Evolutionary conservation across 2,888 invertebrate species (phyloP).

Genomic region (Ochropleura leucogaster): DNA sequence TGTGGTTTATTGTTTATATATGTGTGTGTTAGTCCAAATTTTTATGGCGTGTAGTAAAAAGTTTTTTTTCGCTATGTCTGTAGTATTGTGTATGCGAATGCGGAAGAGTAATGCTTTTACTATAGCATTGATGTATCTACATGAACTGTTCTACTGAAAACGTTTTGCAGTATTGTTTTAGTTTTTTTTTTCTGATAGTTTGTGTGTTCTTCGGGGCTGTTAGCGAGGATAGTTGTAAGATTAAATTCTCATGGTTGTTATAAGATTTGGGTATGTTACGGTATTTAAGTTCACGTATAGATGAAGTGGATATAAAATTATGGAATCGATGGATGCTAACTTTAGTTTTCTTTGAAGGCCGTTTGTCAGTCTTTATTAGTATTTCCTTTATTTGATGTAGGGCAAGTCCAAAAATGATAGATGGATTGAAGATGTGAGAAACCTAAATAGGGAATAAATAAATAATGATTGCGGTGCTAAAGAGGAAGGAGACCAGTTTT

Average conservation of each 20-base stretch:
- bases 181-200: conserved; percentile 1
- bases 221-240: not conserved
- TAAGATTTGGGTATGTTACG: not conserved
- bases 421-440: too few species aligned
- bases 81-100: conserved; percentile 49
- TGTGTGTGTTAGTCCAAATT: conserved; percentile 52
- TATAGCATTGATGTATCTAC: conserved; percentile 34
- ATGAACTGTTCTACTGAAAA: conserved; percentile 26
- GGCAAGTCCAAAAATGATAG: not conserved
- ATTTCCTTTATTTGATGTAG: not conserved
- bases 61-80: conserved; percentile 48
- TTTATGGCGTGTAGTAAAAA: conserved; percentile 46
- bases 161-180: conserved; percentile 7
- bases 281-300: not conserved
- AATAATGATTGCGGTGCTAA: not conserved
- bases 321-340: not conserved
- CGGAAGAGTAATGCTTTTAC: conserved; percentile 56
- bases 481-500: not conserved
- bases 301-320: not conserved
- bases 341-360: not conserved
- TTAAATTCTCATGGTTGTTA: not conserved
- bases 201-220: conserved; percentile 11
- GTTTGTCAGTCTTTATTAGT: not conserved
- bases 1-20: conserved; percentile 29
- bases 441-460: not conserved